Percentiles rank a stretch among this genome's conserved stretches.
Evolutionary conservation across 2,113 vertebrate genomes (phyloP).

Genomic region (Oreamnos americanus): DNA sequence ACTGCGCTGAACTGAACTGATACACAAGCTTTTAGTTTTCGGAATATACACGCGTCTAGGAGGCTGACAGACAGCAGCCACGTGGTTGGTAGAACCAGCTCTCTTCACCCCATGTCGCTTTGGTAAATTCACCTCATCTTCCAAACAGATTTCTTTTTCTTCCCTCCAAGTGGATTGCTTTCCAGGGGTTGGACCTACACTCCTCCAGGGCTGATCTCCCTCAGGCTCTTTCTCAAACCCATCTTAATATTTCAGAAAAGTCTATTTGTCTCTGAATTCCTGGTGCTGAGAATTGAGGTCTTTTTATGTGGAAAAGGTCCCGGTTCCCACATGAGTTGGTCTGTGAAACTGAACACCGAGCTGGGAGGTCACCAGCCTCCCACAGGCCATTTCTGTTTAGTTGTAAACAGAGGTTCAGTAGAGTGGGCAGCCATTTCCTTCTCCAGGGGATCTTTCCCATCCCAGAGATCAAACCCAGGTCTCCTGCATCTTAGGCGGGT

Average conservation of each 20-base stretch:
- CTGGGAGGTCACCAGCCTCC: background rate
- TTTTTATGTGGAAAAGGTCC: background rate
- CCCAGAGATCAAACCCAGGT: background rate
- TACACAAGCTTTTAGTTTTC: background rate
- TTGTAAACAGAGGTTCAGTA: background rate
- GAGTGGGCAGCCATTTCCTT: background rate
- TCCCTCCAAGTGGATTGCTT: background rate
- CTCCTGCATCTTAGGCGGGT: background rate
- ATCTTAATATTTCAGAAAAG: background rate
- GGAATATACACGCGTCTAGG: accelerated
- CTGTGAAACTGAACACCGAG: background rate
- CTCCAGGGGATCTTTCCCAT: background rate
- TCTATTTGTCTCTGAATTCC: background rate
- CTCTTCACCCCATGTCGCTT: accelerated
- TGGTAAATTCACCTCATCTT: background rate
- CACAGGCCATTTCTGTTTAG: background rate
- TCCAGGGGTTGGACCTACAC: background rate
- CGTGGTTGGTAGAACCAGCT: accelerated
- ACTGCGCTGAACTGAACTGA: background rate
- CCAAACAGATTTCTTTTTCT: background rate
- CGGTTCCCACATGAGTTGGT: background rate
- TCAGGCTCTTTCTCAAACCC: background rate
- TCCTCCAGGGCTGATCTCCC: background rate
- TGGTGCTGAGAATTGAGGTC: background rate
- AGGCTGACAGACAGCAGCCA: background rate